A percentile compares a stretch with the other conserved stretches of the same genome.
phyloP scores from a whole-genome alignment of 2,888 invertebrate species.

The Trissolcus brochymenae region DNA sequence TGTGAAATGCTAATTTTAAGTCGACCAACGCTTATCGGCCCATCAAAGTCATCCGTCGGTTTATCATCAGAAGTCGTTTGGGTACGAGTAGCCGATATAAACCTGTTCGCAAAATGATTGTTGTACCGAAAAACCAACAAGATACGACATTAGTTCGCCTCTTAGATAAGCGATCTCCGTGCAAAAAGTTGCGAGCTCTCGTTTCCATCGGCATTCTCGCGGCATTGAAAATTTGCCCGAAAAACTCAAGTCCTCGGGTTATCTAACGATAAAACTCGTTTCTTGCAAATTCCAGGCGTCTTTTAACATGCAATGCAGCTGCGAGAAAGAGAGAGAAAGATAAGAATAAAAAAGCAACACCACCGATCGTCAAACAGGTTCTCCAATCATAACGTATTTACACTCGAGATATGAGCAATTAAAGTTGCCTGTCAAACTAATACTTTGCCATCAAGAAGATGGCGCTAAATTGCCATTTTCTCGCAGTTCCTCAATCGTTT shows the following conservation, averaged over 20 bases:
- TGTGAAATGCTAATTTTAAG: no score
- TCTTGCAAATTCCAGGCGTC: not conserved
- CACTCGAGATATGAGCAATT: conserved; percentile 33
- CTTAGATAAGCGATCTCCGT: no score
- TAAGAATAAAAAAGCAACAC: conserved; percentile 20
- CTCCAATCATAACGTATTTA: conserved; percentile 13
- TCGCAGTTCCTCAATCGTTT: conserved; percentile 10
- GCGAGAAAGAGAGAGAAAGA: not conserved
- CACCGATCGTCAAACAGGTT: conserved; percentile 41
- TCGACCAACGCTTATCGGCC: no score
- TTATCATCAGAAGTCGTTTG: no score
- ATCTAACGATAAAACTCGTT: no score
- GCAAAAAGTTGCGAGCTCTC: no score
- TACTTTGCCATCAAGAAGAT: conserved; percentile 42
- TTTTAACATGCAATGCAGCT: conserved; percentile 2
- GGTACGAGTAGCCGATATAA: no score
- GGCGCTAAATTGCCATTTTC: conserved; percentile 35
- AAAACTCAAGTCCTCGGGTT: not conserved
- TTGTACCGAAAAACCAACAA: no score
- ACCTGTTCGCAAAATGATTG: no score
- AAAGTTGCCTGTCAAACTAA: conserved; percentile 32
- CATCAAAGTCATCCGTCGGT: no score
- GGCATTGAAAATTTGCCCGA: conserved; percentile 3
- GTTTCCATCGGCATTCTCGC: no score
- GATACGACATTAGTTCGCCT: no score